Evolutionary conservation across 2,888 invertebrate genomes (phyloP), one percentile per base, ranked within the genome.

Genomic region (Chromoteleia sp.): DNA sequence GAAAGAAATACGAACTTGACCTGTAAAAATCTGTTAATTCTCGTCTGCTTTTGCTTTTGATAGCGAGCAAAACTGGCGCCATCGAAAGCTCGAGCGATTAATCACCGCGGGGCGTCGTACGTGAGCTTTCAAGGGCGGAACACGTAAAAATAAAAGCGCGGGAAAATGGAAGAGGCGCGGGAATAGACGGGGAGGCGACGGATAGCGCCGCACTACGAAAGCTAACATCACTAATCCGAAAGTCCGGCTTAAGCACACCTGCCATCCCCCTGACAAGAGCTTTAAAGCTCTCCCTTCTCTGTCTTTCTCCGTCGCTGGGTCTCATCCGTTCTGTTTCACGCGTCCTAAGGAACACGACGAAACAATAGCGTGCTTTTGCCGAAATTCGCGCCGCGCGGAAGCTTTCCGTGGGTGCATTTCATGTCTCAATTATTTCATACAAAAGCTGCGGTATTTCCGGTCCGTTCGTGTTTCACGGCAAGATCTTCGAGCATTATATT

Each of bases 391-490:
- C 86, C 74, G 85, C 83, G 85, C 86, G 83, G 71, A 82, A 84
- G 73, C 79, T 78, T 78, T 76, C 81, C 82, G 82, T 73, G 78
- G 84, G 82, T 83, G 88, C 88, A 89, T 90, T 90, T 90, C 89
- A 90, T 88, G 90, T 90, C 89, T 90, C 90, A 89, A 90, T 91
- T 90, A 91, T 90, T 91, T 88, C 84, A 79, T 85, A 89, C 90
- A 90, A 90, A 90, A 89, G 89, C 87, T 79, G 71, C 74, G 76
- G 71, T 56, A 77, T 82, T 77, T 67, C 77, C 81, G 80, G 78
- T 73, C 81, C 52, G 81, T 73, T 74, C 70, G 45, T 65, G 74
- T 63, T 83, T 71, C 73, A 41, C 39, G 67, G 52, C 56, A 63
- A 61, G 73, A 81, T 83, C 81, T 81, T 76, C 75, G 50, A 59